These are phyloP conservation scores for Willisornis vidua DNA, from an alignment of 2,113 vertebrate genomes.

Conservation along the genomic window DNA sequence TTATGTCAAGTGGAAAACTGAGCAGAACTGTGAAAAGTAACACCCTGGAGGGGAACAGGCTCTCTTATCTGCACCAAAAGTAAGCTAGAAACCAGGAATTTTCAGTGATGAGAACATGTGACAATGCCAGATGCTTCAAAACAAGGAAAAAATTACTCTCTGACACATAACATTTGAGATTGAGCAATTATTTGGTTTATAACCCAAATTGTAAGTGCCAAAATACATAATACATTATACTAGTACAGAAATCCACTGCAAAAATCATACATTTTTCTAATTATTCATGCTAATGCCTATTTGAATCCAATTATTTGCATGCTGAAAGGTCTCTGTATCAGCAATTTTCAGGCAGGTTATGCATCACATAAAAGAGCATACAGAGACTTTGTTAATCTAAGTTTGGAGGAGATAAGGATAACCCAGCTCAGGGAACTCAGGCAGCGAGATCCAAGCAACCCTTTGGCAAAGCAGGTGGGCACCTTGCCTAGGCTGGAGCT, in stretches of 20 bases:
- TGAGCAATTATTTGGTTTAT: neutral
- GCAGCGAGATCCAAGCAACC: neutral
- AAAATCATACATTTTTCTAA: neutral
- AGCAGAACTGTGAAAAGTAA: neutral
- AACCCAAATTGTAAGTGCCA: neutral
- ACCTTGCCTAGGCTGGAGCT: neutral
- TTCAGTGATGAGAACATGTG: neutral
- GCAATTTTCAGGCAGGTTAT: slow-evolving; percentile 8
- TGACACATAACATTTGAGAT: neutral
- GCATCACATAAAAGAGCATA: neutral
- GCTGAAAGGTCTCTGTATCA: neutral
- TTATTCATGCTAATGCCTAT: neutral
- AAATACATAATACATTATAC: neutral
- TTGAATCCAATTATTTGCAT: neutral
- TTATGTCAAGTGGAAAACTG: neutral
- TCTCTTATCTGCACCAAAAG: slow-evolving; percentile 11
- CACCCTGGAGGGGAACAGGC: neutral
- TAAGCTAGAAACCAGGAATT: slow-evolving; percentile 6
- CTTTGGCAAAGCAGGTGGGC: neutral
- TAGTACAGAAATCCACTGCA: neutral
- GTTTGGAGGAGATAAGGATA: neutral
- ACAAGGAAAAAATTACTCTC: neutral
- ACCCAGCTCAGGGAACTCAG: neutral
- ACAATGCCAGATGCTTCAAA: neutral
- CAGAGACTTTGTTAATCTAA: neutral